Base-by-base conservation (phyloP, 1,140 invertebrate species). In the Fopius arisanus region DNA sequence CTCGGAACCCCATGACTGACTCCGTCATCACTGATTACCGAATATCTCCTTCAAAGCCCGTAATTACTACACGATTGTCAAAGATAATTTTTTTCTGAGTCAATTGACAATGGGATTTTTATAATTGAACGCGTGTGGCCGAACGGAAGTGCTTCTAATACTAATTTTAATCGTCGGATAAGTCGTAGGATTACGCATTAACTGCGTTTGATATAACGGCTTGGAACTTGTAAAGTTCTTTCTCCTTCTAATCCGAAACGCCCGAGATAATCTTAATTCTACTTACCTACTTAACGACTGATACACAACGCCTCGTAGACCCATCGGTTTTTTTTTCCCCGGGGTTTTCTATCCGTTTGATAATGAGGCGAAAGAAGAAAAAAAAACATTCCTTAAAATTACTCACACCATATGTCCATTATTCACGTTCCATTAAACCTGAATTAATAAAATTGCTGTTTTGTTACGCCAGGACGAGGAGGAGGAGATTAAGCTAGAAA, bases 401-500 rank as follows among this genome's bases (percentile, higher is more conserved):
- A 59, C 23, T 26, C 54, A 59, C 54, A 59, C 54, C 23, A 59
- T 59, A 12, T 23, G 26, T 4, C 23, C 23, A 59, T 26, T 59
- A 59, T 14, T 19, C 43, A 48, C 9, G 16, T 48, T n/a, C 43
- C 43, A 69, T 69, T 23, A 69, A 69, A 69, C 67, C 14, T 41
- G 37, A 43, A 40, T 51, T 5, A 69, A 51, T 31, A 19, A 23
- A n/a, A 33, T 59, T 68, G 26, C 1, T 67, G 31, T 67, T 67
- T 66, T 70, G 1, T 71, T 73, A 84, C 78, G 77, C 88, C 81
- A 94, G 92, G 98, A 99, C 88, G 98, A 99, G 89, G 98, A 99
- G 85, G 98, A 99, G 90, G 98, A 99, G 92, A 99, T 99, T 73
- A 99, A 99, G 89, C 90, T 99, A 78, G 98, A 99, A 90, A 99